phyloP scores from a whole-genome alignment of 2,888 invertebrate species.

The Melieria picta region DNA sequence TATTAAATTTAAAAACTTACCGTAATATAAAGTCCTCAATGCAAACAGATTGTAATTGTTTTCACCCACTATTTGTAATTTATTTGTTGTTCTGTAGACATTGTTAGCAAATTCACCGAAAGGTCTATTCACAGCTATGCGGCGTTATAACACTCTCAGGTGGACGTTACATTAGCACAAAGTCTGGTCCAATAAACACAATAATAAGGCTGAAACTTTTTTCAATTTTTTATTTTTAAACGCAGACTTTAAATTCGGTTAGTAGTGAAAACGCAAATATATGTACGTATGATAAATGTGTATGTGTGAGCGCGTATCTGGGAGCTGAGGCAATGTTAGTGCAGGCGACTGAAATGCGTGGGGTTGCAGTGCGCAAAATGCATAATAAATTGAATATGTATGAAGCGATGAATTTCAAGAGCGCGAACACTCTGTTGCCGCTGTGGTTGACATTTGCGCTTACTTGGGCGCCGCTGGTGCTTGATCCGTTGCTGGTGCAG shows the following conservation, averaged over 20 bases:
- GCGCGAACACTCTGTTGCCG: too few relatives aligned
- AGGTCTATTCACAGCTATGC: too few relatives aligned
- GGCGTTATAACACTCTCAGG: too few relatives aligned
- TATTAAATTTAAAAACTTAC: too few relatives aligned
- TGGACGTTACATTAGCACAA: too few relatives aligned
- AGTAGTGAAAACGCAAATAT: conserved; percentile 18
- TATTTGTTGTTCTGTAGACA: too few relatives aligned
- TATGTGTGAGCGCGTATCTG: background rate
- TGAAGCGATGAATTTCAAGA: too few relatives aligned
- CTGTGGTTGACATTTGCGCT: background rate
- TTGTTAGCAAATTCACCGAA: too few relatives aligned
- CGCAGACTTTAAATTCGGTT: conserved; percentile 28
- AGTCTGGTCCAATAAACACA: too few relatives aligned
- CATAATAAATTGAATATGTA: background rate
- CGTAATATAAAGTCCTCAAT: too few relatives aligned
- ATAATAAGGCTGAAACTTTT: conserved; percentile 15
- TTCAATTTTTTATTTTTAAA: conserved; percentile 34
- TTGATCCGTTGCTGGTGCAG: conserved; percentile 27
- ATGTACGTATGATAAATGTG: background rate
- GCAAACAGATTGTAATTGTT: too few relatives aligned
- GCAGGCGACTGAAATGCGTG: background rate
- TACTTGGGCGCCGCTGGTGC: background rate
- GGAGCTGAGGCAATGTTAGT: conserved; percentile 4
- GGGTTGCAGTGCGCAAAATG: background rate
- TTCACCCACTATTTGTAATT: too few relatives aligned